A percentile compares a stretch with the other conserved stretches of the same genome.
Evolutionary conservation across 1,140 invertebrate genomes (phyloP).

Genomic region (Neuroterus valhalla): DNA sequence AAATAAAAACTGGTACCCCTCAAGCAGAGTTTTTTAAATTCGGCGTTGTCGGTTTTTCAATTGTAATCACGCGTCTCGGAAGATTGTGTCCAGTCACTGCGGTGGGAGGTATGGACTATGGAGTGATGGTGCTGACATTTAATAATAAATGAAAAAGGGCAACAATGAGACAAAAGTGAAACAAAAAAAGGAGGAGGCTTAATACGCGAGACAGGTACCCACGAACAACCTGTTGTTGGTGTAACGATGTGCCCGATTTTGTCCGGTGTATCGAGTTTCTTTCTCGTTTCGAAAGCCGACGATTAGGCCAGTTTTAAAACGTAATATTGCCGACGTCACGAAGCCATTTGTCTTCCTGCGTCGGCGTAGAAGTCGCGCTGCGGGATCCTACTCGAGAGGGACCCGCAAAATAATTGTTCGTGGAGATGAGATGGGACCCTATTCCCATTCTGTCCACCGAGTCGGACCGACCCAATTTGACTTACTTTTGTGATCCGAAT

Average conservation of each 20-base stretch:
- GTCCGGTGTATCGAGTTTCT: conserved; percentile 51
- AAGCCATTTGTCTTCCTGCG: conserved; percentile 71
- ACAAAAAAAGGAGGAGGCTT: not conserved
- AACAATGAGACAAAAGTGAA: conserved; percentile 16
- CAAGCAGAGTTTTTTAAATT: too few relatives aligned
- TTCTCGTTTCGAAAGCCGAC: conserved; percentile 54
- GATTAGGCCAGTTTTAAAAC: conserved; percentile 67
- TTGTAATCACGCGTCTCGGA: too few relatives aligned
- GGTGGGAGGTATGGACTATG: too few relatives aligned
- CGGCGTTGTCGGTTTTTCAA: too few relatives aligned
- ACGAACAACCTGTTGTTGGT: conserved; percentile 38
- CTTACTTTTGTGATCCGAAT: conserved; percentile 55
- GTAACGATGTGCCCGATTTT: conserved; percentile 54
- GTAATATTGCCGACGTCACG: conserved; percentile 73
- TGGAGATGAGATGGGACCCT: conserved; percentile 31
- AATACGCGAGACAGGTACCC: conserved; percentile 13
- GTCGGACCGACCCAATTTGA: conserved; percentile 53
- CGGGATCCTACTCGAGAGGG: conserved; percentile 58
- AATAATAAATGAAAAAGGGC: not conserved
- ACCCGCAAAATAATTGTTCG: conserved; percentile 64
- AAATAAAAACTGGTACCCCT: too few relatives aligned
- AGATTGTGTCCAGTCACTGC: not conserved
- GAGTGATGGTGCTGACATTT: not conserved
- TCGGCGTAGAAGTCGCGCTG: conserved; percentile 64
- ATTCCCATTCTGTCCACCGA: conserved; percentile 51